Conservation (phyloP, 1,140 invertebrate genomes). For the Hetaerina americana region DNA sequence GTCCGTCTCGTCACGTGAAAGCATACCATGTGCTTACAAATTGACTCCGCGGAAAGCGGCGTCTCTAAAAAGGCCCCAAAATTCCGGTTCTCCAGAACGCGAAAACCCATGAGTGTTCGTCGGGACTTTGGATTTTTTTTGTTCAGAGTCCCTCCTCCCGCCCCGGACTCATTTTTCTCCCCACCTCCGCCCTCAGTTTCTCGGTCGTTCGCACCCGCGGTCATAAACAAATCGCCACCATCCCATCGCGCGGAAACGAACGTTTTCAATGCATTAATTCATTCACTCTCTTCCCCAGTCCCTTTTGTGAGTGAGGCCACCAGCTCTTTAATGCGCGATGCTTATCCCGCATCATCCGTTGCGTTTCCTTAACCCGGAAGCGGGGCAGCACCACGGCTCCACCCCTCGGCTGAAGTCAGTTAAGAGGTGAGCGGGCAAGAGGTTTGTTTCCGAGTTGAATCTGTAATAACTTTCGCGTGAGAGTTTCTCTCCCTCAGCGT, state of each 20-base stretch:
- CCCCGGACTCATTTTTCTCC: too few species aligned
- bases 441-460: neutral
- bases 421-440: neutral
- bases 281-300: neutral
- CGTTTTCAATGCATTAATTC: neutral
- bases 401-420: neutral
- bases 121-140: too few species aligned
- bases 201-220: too few species aligned
- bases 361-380: neutral
- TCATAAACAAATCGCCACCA: neutral
- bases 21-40: too few species aligned
- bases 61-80: too few species aligned
- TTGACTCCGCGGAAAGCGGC: too few species aligned
- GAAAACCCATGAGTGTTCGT: too few species aligned
- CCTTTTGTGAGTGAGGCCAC: neutral
- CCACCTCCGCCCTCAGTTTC: too few species aligned
- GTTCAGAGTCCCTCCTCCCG: too few species aligned
- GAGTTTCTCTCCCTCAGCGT: too few species aligned
- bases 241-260: neutral
- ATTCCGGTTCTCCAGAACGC: too few species aligned
- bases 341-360: neutral
- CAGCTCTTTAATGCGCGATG: neutral
- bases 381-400: neutral
- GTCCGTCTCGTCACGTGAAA: too few species aligned
- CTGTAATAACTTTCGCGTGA: neutral